These are phyloP conservation scores for Myocastor coypus DNA, from an alignment of 2,113 vertebrate species.

Conservation along the genomic window DNA sequence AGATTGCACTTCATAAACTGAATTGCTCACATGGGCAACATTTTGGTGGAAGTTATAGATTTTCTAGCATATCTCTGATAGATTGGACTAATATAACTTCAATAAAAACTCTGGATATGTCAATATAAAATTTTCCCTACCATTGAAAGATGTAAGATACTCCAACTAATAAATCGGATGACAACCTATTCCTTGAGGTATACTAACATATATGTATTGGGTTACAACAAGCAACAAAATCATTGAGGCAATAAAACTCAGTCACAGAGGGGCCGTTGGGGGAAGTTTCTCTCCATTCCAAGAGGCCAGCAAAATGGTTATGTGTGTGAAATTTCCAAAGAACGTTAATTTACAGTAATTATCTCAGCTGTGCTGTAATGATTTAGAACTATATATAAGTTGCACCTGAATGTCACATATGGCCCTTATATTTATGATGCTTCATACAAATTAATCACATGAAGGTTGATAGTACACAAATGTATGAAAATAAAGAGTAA, in stretches of 20 bases:
- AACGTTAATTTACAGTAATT: slow-evolving; percentile 65
- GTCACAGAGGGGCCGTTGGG: slow-evolving; percentile 65
- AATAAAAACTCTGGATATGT: slow-evolving; percentile 96
- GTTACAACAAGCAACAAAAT: slow-evolving; percentile 87
- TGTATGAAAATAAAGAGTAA: neutral
- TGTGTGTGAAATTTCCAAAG: slow-evolving; percentile 11
- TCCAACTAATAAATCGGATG: slow-evolving; percentile 90
- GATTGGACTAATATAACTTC: slow-evolving; percentile 99
- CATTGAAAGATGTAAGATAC: slow-evolving; percentile 87
- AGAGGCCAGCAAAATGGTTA: slow-evolving; percentile 47
- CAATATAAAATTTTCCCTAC: slow-evolving; percentile 92
- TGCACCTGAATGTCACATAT: neutral
- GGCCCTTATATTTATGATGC: neutral
- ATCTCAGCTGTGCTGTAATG: neutral
- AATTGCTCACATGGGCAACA: slow-evolving; percentile 95
- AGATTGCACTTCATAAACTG: slow-evolving; percentile 97
- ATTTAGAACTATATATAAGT: neutral
- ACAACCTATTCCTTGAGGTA: slow-evolving; percentile 86
- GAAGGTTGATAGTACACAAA: neutral
- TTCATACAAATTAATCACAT: neutral
- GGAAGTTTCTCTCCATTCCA: slow-evolving; percentile 67
- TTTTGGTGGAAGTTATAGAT: slow-evolving; percentile 97
- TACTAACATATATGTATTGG: slow-evolving; percentile 86
- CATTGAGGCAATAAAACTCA: slow-evolving; percentile 80
- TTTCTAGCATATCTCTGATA: slow-evolving; percentile 98